A percentile compares a stretch with the other conserved stretches of the same genome.
Evolutionary conservation across 2,888 invertebrate genomes (phyloP).

Genomic region (Gryllus longicercus): DNA sequence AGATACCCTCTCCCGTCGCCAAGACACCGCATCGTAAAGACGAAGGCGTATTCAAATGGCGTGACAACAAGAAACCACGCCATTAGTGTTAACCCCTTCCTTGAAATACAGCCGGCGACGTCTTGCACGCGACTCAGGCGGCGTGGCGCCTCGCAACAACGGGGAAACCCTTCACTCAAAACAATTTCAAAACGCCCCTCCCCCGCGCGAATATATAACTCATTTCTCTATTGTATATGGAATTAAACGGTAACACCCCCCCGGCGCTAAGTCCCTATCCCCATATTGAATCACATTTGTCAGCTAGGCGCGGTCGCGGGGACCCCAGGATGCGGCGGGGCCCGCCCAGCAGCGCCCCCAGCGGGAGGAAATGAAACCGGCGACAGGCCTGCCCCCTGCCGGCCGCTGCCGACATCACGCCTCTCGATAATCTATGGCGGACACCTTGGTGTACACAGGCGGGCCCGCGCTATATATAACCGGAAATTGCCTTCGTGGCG

Average conservation of each 20-base stretch:
- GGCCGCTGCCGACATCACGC: background rate
- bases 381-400: constrained; percentile 17
- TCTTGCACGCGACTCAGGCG: too few species aligned
- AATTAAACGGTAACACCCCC: background rate
- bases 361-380: constrained; percentile 17
- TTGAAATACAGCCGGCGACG: too few species aligned
- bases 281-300: constrained; percentile 17
- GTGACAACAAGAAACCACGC: too few species aligned
- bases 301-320: background rate
- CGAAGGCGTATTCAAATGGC: too few species aligned
- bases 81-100: too few species aligned
- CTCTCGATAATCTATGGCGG: constrained; percentile 17
- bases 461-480: background rate
- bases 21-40: too few species aligned
- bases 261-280: background rate
- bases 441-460: constrained; percentile 17
- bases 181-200: background rate
- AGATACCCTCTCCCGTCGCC: too few species aligned
- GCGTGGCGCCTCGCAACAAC: too few species aligned
- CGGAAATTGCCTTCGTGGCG: constrained; percentile 11
- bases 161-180: too few species aligned
- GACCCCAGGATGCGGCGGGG: background rate
- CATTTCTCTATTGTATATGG: constrained; percentile 17
- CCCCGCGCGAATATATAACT: background rate
- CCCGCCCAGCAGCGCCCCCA: background rate